A percentile compares a stretch with the other conserved stretches of the same genome.
Evolutionary conservation across 2,888 invertebrate genomes (phyloP).

Genomic region (Sarcophaga variegata): DNA sequence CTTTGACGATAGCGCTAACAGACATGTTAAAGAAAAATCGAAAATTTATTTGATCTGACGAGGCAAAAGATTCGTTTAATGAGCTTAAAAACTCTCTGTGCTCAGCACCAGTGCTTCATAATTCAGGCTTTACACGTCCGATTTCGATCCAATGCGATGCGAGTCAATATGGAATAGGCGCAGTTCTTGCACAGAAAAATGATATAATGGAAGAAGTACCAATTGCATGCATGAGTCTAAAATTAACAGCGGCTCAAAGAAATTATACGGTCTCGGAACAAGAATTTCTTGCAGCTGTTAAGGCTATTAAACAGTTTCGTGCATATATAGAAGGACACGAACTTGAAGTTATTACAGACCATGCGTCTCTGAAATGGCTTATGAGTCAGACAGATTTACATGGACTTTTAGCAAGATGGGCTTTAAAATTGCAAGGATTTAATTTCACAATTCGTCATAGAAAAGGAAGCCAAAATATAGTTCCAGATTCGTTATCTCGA

Average conservation of each 20-base stretch:
- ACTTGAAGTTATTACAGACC: constrained; percentile 14
- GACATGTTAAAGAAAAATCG: neutral
- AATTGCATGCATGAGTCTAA: neutral
- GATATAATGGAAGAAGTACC: neutral
- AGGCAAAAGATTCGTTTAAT: constrained; percentile 7
- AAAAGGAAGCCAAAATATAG: constrained; percentile 29
- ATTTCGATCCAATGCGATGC: constrained; percentile 28
- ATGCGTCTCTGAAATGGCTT: constrained; percentile 12
- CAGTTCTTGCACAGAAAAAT: constrained; percentile 1
- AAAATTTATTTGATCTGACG: neutral
- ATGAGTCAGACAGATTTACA: constrained; percentile 21
- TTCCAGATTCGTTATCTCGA: constrained; percentile 11
- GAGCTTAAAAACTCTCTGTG: constrained; percentile 2
- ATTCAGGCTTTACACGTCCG: constrained; percentile 13
- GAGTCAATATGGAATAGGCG: constrained; percentile 16
- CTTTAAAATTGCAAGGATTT: constrained; percentile 32
- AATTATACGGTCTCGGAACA: constrained; percentile 24
- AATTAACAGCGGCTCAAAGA: neutral
- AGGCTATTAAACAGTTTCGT: constrained; percentile 15
- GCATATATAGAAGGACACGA: constrained; percentile 20
- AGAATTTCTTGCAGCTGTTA: constrained; percentile 28
- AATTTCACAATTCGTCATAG: constrained; percentile 23
- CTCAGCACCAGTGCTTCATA: constrained; percentile 10
- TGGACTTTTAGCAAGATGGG: constrained; percentile 18
- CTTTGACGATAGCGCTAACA: neutral